Evolutionary conservation across 2,888 invertebrate genomes (phyloP).

Genomic region (Caenorhabditis zanzibari): DNA sequence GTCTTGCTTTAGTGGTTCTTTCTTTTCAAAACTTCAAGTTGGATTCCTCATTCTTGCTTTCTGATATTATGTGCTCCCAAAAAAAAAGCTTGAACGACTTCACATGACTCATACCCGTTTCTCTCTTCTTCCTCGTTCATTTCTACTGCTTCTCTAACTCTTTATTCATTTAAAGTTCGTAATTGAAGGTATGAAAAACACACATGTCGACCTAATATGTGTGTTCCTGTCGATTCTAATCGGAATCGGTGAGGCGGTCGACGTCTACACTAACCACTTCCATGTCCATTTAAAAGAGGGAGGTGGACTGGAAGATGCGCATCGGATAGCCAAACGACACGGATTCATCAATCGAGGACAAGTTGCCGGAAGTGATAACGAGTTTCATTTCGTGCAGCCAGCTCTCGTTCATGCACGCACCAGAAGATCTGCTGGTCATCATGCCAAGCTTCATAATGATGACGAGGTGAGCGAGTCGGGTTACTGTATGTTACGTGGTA

Average conservation of each 20-base stretch:
- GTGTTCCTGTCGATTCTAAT: conserved; percentile 59
- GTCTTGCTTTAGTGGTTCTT: no score
- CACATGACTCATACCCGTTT: neutral
- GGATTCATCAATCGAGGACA: conserved; percentile 96
- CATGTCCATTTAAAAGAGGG: conserved; percentile 88
- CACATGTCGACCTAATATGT: conserved; percentile 68
- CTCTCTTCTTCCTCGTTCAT: neutral
- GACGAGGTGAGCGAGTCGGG: conserved; percentile 88
- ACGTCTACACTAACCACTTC: conserved; percentile 97
- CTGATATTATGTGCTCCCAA: no score
- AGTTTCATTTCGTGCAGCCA: conserved; percentile 95
- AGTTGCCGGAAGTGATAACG: conserved; percentile 92
- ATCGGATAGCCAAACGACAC: conserved; percentile 90
- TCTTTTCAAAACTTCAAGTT: no score
- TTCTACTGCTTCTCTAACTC: neutral
- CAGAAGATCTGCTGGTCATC: conserved; percentile 93
- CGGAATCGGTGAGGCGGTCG: conserved; percentile 66
- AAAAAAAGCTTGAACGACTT: neutral
- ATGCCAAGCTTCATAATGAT: conserved; percentile 92
- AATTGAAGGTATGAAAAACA: conserved; percentile 67
- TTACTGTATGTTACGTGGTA: neutral
- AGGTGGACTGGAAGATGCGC: conserved; percentile 86
- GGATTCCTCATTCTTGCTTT: no score
- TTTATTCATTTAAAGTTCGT: neutral
- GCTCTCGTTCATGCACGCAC: conserved; percentile 93